Evolutionary conservation across 2,113 vertebrate genomes (phyloP), one percentile per base, ranked within the genome.

Genomic region (Talpa occidentalis): DNA sequence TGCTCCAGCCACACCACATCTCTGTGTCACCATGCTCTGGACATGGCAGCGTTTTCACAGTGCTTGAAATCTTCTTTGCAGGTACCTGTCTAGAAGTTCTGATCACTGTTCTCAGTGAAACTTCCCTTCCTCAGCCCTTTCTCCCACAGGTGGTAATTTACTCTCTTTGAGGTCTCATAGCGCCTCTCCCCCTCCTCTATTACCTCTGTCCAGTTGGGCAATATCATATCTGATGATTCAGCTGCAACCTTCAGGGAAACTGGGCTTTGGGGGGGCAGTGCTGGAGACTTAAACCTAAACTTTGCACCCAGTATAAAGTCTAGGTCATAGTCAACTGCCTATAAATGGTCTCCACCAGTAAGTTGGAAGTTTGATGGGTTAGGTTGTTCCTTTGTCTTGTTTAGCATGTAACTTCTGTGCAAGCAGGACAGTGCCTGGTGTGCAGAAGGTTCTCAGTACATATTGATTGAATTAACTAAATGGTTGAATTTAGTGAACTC

Each of bases 401-500:
- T 69, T 32, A 76, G 5, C 12, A 5, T 24, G 1, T 3, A 49
- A n/a, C 60, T 15, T 67, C 60, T 64, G 44, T 32, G 10, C 11
- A 90, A 24, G 70, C 40, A 64, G 24, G 37, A 40, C 12, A 56
- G 42, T 26, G 10, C 30, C 26, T 37, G 6, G 16, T 10, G 22
- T 32, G 2, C 24, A 56, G 73, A 64, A 95, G 2, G 6, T 1
- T 4, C 14, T 56, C 56, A 28, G 17, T 73, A 86, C 66, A 85
- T 73, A 35, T 26, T 66, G 30, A 0, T 52, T 54, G 21, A 42
- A 52, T 84, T 35, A 64, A 35, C 54, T 22, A 47, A 82, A 73
- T 87, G 40, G 35, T 44, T 87, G 28, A 56, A 90, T 84, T 54
- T 80, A 67, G 91, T 62, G 42, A 72, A 56, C n/a, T 90, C 26